Evolutionary conservation across 2,888 invertebrate species (phyloP).

Genomic region (Disparrhopalites patrizii): DNA sequence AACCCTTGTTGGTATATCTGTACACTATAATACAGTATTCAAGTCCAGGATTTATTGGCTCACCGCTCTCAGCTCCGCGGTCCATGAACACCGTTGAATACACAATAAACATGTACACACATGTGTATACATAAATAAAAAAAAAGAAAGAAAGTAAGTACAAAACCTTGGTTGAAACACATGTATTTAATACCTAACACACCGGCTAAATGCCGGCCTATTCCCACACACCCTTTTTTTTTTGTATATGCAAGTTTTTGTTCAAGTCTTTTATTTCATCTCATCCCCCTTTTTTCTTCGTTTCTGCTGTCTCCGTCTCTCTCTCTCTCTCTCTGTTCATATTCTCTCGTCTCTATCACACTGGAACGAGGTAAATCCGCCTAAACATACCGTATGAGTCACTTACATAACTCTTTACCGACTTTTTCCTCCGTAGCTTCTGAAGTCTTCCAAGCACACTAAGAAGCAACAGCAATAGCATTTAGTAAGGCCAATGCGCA

Average conservation of each 20-base stretch:
- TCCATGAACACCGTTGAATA: slow-evolving; percentile 24
- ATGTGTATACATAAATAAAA: neutral
- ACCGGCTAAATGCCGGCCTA: too few relatives aligned
- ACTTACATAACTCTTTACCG: neutral
- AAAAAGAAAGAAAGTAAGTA: neutral
- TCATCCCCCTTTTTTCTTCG: slow-evolving; percentile 19
- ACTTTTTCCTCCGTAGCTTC: neutral
- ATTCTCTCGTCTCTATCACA: neutral
- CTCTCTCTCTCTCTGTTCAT: neutral
- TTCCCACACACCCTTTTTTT: too few relatives aligned
- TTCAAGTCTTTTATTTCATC: slow-evolving; percentile 32
- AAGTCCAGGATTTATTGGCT: slow-evolving; percentile 36
- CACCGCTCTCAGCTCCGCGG: slow-evolving; percentile 30
- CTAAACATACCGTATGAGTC: too few relatives aligned
- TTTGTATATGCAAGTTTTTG: neutral
- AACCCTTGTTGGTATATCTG: slow-evolving; percentile 25
- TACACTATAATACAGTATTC: slow-evolving; percentile 18
- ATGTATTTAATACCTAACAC: too few relatives aligned
- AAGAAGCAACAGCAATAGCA: neutral
- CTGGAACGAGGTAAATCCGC: neutral
- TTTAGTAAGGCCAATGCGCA: too few relatives aligned
- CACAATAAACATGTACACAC: too few relatives aligned
- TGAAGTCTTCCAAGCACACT: neutral
- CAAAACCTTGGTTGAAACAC: neutral
- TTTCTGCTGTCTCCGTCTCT: neutral